Conservation (phyloP, 1,140 invertebrate genomes). For the Pogonomyrmex barbatus region DNA sequence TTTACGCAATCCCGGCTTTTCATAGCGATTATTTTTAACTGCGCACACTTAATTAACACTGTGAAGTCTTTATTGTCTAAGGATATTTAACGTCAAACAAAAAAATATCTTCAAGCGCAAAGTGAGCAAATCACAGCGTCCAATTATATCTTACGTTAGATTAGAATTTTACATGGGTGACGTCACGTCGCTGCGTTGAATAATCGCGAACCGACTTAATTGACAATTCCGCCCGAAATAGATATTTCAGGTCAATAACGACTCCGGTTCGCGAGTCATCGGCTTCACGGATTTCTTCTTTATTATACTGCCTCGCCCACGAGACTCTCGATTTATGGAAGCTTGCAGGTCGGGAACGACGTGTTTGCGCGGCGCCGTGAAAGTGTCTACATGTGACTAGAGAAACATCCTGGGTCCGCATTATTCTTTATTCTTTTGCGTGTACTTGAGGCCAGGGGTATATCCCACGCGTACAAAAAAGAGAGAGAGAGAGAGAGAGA, state of each 20-base stretch:
- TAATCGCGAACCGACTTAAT: constrained; percentile 47
- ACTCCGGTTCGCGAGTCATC: constrained; percentile 31
- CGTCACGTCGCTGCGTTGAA: constrained; percentile 13
- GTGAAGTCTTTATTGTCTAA: background rate
- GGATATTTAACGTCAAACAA: background rate
- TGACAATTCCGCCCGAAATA: constrained; percentile 1
- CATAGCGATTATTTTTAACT: background rate
- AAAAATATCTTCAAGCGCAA: background rate
- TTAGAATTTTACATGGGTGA: constrained; percentile 26
- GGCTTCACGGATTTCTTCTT: constrained; percentile 63
- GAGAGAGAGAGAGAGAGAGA: too few species aligned
- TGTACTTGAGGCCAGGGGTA: background rate
- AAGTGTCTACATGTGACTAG: constrained; percentile 59
- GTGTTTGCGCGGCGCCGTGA: constrained; percentile 58
- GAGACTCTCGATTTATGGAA: constrained; percentile 67
- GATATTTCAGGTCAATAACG: constrained; percentile 52
- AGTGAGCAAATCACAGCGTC: background rate
- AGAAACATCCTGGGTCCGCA: constrained; percentile 27
- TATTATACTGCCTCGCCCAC: constrained; percentile 68
- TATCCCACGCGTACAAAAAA: constrained; percentile 28
- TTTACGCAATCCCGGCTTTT: background rate
- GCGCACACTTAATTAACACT: background rate
- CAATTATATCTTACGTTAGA: background rate
- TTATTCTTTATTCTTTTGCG: constrained; percentile 7
- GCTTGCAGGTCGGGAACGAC: constrained; percentile 57